phyloP scores from a whole-genome alignment of 2,888 invertebrate species.

The Nomada fabriciana region DNA sequence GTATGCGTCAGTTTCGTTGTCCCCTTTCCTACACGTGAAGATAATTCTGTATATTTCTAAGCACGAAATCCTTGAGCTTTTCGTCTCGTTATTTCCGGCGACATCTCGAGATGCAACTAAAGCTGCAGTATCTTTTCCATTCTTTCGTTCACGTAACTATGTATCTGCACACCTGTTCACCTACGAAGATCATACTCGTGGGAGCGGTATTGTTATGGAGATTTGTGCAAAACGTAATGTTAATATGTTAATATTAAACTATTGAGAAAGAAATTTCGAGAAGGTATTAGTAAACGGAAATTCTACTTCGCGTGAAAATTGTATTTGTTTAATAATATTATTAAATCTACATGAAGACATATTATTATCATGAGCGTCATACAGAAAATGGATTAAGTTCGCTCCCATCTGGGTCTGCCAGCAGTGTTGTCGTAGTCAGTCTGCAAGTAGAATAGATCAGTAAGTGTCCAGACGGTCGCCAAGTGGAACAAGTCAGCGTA shows the following conservation, averaged over 20 bases:
- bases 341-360: neutral
- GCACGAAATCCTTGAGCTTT: neutral
- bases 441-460: conserved; percentile 8
- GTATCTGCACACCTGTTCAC: conserved; percentile 27
- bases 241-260: too few relatives aligned
- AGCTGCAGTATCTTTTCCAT: conserved; percentile 28
- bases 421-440: neutral
- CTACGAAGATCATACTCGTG: neutral
- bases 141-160: neutral
- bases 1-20: neutral
- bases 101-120: conserved; percentile 6
- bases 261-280: too few relatives aligned
- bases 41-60: neutral
- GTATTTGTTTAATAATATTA: too few relatives aligned
- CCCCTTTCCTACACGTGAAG: neutral
- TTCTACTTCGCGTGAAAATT: too few relatives aligned
- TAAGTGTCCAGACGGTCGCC: neutral
- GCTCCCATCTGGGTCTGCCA: neutral
- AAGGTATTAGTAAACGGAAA: too few relatives aligned
- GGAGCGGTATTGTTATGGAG: neutral
- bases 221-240: conserved; percentile 18
- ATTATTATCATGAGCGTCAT: neutral
- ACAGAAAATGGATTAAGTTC: neutral
- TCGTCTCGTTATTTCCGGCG: conserved; percentile 13
- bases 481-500: conserved; percentile 15